Conservation (phyloP, 2,113 vertebrate species). For the Vulpes vulpes region DNA sequence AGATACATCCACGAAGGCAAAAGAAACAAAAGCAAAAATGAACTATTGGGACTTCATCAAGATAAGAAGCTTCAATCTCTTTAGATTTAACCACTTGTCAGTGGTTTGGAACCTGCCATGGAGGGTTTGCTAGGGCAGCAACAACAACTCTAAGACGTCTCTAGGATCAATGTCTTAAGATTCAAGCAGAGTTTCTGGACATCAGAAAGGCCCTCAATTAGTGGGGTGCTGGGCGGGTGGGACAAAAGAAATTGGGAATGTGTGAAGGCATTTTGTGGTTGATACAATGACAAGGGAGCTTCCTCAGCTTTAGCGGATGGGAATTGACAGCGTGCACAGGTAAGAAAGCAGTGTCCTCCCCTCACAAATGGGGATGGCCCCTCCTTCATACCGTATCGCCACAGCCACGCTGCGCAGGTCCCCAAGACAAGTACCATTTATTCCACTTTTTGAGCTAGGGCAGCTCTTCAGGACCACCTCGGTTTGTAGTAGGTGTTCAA, state of each 20-base stretch:
- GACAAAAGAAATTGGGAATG: neutral
- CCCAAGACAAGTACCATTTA: neutral
- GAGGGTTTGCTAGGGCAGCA: no score
- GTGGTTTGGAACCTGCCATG: no score
- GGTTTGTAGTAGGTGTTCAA: slow-evolving; percentile 7
- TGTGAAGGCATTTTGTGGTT: neutral
- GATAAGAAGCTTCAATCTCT: neutral
- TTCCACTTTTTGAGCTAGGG: neutral
- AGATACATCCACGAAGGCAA: no score
- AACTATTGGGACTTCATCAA: no score
- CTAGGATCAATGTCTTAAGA: neutral
- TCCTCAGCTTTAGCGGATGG: neutral
- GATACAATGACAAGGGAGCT: neutral
- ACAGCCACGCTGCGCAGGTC: neutral
- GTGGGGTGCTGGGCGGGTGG: neutral
- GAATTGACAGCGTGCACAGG: neutral
- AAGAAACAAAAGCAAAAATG: no score
- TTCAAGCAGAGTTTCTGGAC: neutral
- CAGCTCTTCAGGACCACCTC: neutral
- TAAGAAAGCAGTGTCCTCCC: neutral
- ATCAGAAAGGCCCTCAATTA: neutral
- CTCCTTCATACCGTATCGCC: neutral
- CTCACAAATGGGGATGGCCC: accelerated
- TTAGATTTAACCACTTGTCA: neutral
- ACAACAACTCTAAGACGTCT: neutral